Conservation (phyloP, 1,140 invertebrate genomes). For the Phenacoccus solenopsis region DNA sequence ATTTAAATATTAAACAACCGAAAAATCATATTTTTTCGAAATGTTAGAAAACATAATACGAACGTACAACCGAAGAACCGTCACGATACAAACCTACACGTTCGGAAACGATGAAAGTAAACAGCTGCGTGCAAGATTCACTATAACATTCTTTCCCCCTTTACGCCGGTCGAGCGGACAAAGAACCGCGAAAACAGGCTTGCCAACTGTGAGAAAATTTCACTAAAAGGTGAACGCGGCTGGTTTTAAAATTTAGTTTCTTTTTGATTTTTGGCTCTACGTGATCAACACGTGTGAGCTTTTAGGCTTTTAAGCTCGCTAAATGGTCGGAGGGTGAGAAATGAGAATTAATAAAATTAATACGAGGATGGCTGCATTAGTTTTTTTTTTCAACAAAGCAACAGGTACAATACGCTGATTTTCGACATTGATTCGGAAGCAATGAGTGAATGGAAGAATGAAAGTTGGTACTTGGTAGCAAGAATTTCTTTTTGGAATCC, state of each 20-base stretch:
- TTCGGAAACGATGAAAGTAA: conserved; percentile 1
- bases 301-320: no score
- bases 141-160: background rate
- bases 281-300: no score
- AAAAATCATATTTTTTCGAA: background rate
- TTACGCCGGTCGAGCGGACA: background rate
- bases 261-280: background rate
- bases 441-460: no score
- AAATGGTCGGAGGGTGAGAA: no score
- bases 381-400: no score
- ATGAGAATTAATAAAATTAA: no score
- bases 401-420: no score
- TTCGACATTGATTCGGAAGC: no score
- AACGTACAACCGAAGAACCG: background rate
- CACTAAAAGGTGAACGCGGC: background rate
- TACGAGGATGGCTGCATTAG: no score
- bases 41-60: background rate
- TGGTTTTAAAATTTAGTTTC: background rate
- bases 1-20: background rate
- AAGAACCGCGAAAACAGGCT: background rate
- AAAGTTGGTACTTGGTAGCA: no score
- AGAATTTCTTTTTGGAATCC: no score
- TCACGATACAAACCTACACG: background rate
- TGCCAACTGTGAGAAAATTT: background rate
- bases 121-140: conserved; percentile 1